Evolutionary conservation across 2,888 invertebrate genomes (phyloP), one percentile per base, ranked within the genome.

Genomic region (Drosophila putrida): DNA sequence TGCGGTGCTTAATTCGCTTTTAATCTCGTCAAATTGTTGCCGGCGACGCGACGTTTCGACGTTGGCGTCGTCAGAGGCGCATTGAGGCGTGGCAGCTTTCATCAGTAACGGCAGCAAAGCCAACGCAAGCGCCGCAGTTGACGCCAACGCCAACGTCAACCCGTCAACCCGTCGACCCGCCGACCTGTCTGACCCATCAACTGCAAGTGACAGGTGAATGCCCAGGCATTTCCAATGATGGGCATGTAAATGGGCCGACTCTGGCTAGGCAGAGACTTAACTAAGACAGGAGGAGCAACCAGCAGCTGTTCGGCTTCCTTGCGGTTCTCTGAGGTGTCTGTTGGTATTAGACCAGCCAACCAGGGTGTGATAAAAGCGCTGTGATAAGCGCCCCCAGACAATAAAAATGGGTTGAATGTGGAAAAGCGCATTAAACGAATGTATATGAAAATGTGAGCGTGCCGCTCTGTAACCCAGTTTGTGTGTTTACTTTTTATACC

Each of bases 1-100:
- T 73, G 69, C 67, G 78, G 61, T 58, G 82, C 75, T 80, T 88
- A 88, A 88, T 85, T 78, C 69, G 74, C 72, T 69, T 85, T 83
- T 86, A 85, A 88, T 88, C 80, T 74, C 71, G 72, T 76, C 79
- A 79, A 79, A 65, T 74, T 76, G 67, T 76, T 71, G 71, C 53
- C 28, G 66, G 66, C 49, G 31, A 13, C 25, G 25, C 39, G 38
- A 49, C 50, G 50, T 11, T 20, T 25, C 60, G 47, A 46, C 60
- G 54, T 47, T 49, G 53, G 38, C 63, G 35, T 55, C 67, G 64
- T 63, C 71, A 47, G 62, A 46, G 51, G 73, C 55, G 59, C 82
- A 81, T 49, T 80, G 84, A 75, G 75, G 68, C 84, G 50, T 80
- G 71, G 59, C 61, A 38, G 57, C 53, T 55, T 47, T 44, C 65